These are phyloP conservation scores for Parazoanthus atlanticus DNA, from an alignment of 92 coral and sea anemone genomes.

Conservation along the genomic window DNA sequence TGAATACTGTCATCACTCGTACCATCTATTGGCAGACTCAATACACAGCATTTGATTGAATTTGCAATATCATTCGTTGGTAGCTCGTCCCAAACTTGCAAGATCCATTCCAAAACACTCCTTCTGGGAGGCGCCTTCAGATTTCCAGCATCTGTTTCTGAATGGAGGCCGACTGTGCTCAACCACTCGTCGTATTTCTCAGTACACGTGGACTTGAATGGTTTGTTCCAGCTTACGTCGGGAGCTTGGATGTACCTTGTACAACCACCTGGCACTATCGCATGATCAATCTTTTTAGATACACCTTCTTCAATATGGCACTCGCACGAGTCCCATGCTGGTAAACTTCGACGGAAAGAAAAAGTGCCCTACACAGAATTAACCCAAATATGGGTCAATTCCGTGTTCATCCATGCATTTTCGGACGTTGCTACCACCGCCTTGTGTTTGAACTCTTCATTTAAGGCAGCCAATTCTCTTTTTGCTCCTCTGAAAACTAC, in stretches of 20 bases:
- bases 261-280: too few relatives aligned
- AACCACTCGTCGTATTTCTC: slow-evolving; percentile 37
- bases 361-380: slow-evolving; percentile 1
- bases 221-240: slow-evolving; percentile 11
- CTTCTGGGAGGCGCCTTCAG: slow-evolving; percentile 8
- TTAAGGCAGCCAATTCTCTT: slow-evolving; percentile 54
- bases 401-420: slow-evolving; percentile 60
- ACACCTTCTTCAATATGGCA: not conserved
- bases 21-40: too few relatives aligned
- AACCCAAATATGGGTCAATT: slow-evolving; percentile 60
- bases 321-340: slow-evolving; percentile 43
- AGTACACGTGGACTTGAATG: slow-evolving; percentile 26
- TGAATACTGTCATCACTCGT: too few relatives aligned
- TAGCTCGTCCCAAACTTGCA: too few relatives aligned
- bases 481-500: slow-evolving; percentile 72
- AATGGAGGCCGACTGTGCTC: slow-evolving; percentile 18
- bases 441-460: slow-evolving; percentile 58
- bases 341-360: slow-evolving; percentile 37
- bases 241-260: too few relatives aligned
- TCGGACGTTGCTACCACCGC: slow-evolving; percentile 63
- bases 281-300: too few relatives aligned
- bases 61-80: too few relatives aligned
- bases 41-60: too few relatives aligned
- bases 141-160: slow-evolving; percentile 36
- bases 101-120: too few relatives aligned